phyloP scores from a whole-genome alignment of 2,888 invertebrate genomes.

The Cartodere bifasciata region DNA sequence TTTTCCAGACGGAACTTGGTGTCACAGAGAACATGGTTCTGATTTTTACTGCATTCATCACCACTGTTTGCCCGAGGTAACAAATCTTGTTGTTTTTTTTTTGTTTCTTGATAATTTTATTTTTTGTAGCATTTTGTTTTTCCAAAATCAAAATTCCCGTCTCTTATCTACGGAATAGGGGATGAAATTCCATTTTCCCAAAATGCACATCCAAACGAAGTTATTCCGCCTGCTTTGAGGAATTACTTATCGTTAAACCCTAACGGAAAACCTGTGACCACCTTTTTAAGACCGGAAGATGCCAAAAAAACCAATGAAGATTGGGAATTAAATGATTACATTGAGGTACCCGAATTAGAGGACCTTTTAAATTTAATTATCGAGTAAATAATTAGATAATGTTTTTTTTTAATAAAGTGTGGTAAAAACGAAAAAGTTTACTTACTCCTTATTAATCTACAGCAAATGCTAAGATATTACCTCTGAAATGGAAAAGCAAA shows the following conservation, averaged over 20 bases:
- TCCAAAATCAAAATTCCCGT: slow-evolving; percentile 36
- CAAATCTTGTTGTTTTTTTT: slow-evolving; percentile 9
- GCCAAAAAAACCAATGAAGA: slow-evolving; percentile 42
- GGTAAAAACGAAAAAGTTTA: too few relatives aligned
- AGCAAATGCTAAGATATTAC: too few relatives aligned
- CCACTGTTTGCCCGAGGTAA: slow-evolving; percentile 60
- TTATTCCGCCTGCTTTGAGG: slow-evolving; percentile 38
- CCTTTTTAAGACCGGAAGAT: slow-evolving; percentile 41
- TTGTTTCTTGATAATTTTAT: too few relatives aligned
- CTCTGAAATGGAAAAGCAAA: too few relatives aligned
- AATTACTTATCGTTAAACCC: slow-evolving; percentile 49
- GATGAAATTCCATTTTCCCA: slow-evolving; percentile 49
- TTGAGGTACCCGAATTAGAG: slow-evolving; percentile 42
- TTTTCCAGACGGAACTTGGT: slow-evolving; percentile 74
- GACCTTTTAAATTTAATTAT: too few relatives aligned
- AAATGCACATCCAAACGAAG: slow-evolving; percentile 44
- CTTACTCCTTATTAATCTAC: too few relatives aligned
- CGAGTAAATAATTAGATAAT: too few relatives aligned
- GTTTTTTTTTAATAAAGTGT: too few relatives aligned
- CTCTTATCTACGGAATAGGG: slow-evolving; percentile 37
- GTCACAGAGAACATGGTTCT: slow-evolving; percentile 49
- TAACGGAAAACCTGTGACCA: slow-evolving; percentile 47
- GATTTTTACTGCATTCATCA: slow-evolving; percentile 63
- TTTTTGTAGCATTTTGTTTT: slow-evolving; percentile 45
- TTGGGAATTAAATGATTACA: slow-evolving; percentile 57